Evolutionary conservation across 2,888 invertebrate species (phyloP).

Genomic region (Synergus umbraculus): DNA sequence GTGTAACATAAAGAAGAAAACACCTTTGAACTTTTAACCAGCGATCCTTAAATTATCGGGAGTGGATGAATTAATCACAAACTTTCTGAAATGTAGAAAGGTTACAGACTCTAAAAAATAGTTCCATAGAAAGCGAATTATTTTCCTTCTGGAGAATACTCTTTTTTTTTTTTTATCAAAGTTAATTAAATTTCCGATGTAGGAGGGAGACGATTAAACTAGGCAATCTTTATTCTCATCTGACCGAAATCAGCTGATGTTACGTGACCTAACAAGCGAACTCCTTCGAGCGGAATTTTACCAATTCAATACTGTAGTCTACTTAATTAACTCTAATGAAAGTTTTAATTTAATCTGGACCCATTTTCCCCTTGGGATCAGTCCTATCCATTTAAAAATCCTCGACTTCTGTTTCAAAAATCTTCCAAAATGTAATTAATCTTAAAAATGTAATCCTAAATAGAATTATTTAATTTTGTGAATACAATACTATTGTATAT

Average conservation of each 20-base stretch:
- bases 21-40: background rate
- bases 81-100: too few relatives aligned
- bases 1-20: background rate
- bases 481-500: background rate
- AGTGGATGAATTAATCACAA: background rate
- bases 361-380: background rate
- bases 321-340: background rate
- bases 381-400: background rate
- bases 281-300: slow-evolving; percentile 49
- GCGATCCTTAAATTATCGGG: background rate
- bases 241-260: slow-evolving; percentile 42
- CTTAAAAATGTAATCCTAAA: too few relatives aligned
- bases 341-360: background rate
- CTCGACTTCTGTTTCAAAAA: background rate
- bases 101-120: too few relatives aligned
- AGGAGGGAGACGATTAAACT: background rate
- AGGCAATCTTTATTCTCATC: slow-evolving; percentile 22
- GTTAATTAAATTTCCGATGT: too few relatives aligned
- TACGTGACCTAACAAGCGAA: slow-evolving; percentile 51
- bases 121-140: too few relatives aligned
- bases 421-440: background rate
- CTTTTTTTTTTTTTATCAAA: too few relatives aligned
- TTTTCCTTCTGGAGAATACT: too few relatives aligned
- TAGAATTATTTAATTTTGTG: background rate
- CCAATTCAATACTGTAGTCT: slow-evolving; percentile 33